These are phyloP conservation scores for Cuculus canorus DNA, from an alignment of 2,797 vertebrate genomes.

Conservation along the genomic window DNA sequence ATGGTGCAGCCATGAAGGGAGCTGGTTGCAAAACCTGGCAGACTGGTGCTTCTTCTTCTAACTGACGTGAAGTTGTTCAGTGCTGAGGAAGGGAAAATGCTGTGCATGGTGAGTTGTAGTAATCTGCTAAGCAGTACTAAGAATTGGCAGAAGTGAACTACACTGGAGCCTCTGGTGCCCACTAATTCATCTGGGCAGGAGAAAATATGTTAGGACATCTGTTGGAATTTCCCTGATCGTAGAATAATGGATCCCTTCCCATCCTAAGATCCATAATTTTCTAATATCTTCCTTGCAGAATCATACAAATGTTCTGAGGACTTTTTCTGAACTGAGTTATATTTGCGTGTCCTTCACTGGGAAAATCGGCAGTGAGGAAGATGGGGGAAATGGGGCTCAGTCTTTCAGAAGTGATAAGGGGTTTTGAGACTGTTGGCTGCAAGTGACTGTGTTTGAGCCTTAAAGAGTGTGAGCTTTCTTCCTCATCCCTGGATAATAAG, in stretches of 20 bases:
- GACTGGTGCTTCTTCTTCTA: not conserved
- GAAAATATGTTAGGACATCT: not conserved
- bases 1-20: not conserved
- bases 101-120: not conserved
- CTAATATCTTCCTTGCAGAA: not conserved
- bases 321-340: not conserved
- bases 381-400: rapidly evolving
- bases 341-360: not conserved
- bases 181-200: rapidly evolving
- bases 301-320: not conserved
- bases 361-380: not conserved
- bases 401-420: not conserved
- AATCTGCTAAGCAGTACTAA: not conserved
- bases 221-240: not conserved
- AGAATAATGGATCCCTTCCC: not conserved
- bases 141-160: not conserved
- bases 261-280: not conserved
- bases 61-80: rapidly evolving
- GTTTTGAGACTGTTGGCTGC: not conserved
- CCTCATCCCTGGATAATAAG: not conserved
- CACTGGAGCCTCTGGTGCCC: not conserved
- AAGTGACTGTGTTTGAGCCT: not conserved
- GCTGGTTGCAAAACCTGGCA: not conserved
- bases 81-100: not conserved
- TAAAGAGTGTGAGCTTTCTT: not conserved